Evolutionary conservation across 1,140 invertebrate genomes (phyloP), one percentile per base, ranked within the genome.

Genomic region (Drosophila ohnishii): DNA sequence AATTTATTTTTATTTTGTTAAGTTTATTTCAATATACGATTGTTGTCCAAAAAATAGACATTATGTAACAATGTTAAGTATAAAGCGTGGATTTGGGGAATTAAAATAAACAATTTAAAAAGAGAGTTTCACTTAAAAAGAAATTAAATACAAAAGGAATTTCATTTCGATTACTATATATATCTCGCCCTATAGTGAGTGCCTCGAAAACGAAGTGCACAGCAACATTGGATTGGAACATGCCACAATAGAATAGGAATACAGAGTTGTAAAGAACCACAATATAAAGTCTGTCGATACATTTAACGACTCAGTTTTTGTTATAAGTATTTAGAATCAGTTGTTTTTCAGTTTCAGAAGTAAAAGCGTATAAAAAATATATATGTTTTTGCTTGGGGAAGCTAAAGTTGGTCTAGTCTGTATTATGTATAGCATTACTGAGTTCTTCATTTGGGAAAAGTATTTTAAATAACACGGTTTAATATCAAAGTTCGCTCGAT

Each of bases 141-240:
- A 84, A 88, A 77, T 77, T 71, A 84, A 87, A 83, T 87, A 87
- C 79, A 73, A 87, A 70, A 79, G 83, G 75, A 83, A 83, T 87
- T 78, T 53, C 56, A 62, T 66, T 67, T 59, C 30, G 48, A 69
- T 53, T 53, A 37, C 34, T 22, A 22, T 67, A 86, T 67, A 86
- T 67, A 61, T 70, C 59, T 80, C 45, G 51, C 57, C 57, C 28
- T 39, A 30, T 7, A 53, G 59, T 39, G 50, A 69, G 76, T 87
- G 83, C 84, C 67, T 63, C 71, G 66, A 86, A 87, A 86, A 86
- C 82, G 61, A 88, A 67, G 83, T 87, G 83, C 76, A 84, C 65
- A 60, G 59, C 56, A 82, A 76, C 45, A 80, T 57, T 22, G 32
- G 42, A 70, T 71, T 25, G 45, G 62, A 76, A 82, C 83, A 79